These are phyloP conservation scores for Oikopleura vanhoeffeni DNA, from an alignment of 23 tunicate species.

Conservation along the genomic window DNA sequence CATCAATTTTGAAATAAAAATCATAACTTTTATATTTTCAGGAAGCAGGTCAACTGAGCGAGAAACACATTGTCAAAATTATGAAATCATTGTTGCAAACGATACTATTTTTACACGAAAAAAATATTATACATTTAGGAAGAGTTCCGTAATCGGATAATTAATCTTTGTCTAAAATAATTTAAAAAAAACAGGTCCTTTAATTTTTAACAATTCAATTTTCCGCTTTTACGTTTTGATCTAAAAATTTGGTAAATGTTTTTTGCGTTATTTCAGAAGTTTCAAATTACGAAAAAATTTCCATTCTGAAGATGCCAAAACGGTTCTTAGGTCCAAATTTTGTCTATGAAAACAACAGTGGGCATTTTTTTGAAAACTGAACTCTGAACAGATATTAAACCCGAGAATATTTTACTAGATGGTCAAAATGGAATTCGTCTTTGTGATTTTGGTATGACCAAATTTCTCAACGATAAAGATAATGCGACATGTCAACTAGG, in stretches of 20 bases:
- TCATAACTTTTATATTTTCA: too few species aligned
- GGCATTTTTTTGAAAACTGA: not conserved
- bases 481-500: slow-evolving; percentile 18
- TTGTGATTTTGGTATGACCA: slow-evolving; percentile 94
- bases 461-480: not conserved
- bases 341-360: too few species aligned
- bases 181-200: too few species aligned
- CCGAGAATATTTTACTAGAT: slow-evolving; percentile 29
- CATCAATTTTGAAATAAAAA: too few species aligned
- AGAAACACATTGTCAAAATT: not conserved
- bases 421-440: slow-evolving; percentile 29
- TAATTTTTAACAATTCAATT: too few species aligned
- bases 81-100: not conserved
- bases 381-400: not conserved
- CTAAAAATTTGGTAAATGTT: too few species aligned
- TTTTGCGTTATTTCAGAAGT: too few species aligned
- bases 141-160: too few species aligned
- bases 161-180: too few species aligned
- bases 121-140: not conserved
- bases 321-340: not conserved
- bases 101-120: not conserved
- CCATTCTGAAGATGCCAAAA: not conserved
- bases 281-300: too few species aligned
- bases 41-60: not conserved
- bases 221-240: too few species aligned